A percentile compares a stretch with the other conserved stretches of the same genome.
phyloP scores from a whole-genome alignment of 2,888 invertebrate species.

The Xestia c-nigrum region DNA sequence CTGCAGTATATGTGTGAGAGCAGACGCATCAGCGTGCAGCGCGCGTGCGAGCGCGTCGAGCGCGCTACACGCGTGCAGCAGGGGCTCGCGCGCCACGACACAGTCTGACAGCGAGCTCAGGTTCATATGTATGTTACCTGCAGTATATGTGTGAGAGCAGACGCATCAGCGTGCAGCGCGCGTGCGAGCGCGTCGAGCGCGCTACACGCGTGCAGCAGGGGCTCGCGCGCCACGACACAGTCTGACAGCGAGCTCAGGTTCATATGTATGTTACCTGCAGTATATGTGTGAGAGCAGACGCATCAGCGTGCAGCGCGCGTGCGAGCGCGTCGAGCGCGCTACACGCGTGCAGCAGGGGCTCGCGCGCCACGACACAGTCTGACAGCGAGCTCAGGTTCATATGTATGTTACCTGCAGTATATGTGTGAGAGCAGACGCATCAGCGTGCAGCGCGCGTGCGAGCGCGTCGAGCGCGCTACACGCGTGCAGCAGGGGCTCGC shows the following conservation, averaged over 20 bases:
- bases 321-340: constrained; percentile 84
- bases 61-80: constrained; percentile 81
- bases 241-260: constrained; percentile 83
- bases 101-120: constrained; percentile 85
- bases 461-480: constrained; percentile 84
- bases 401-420: constrained; percentile 77
- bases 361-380: constrained; percentile 91
- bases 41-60: constrained; percentile 84
- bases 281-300: constrained; percentile 78
- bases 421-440: constrained; percentile 80
- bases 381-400: constrained; percentile 77
- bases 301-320: constrained; percentile 82
- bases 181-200: constrained; percentile 84
- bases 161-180: constrained; percentile 81
- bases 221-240: constrained; percentile 90
- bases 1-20: constrained; percentile 80
- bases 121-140: constrained; percentile 71
- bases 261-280: constrained; percentile 74
- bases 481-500: constrained; percentile 83
- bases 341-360: constrained; percentile 79
- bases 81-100: constrained; percentile 90
- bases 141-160: constrained; percentile 79
- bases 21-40: constrained; percentile 81
- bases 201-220: constrained; percentile 79
- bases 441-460: constrained; percentile 81